These are phyloP conservation scores for Salminus brasiliensis DNA, from an alignment of 2,113 vertebrate genomes.

Conservation along the genomic window DNA sequence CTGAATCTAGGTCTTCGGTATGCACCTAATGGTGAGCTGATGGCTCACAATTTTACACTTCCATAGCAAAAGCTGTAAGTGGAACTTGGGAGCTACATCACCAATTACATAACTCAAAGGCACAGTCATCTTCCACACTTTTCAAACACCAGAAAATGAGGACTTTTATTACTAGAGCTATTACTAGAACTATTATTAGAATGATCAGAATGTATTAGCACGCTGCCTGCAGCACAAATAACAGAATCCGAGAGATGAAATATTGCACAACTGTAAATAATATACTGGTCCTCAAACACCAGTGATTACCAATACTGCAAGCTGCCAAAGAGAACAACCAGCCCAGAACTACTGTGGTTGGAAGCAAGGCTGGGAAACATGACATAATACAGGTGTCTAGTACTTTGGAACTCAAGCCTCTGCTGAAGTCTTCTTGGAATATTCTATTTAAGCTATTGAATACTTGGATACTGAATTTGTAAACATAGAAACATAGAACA, in stretches of 20 bases:
- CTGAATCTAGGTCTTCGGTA: too few species aligned
- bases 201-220: conserved; percentile 28
- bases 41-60: too few species aligned
- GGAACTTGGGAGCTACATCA: neutral
- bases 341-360: neutral
- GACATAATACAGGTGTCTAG: too few species aligned
- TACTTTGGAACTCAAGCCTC: too few species aligned
- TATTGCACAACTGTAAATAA: conserved; percentile 55
- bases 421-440: too few species aligned
- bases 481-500: too few species aligned
- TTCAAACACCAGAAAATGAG: too few species aligned
- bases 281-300: conserved; percentile 26
- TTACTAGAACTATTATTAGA: conserved; percentile 37
- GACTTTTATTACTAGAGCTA: too few species aligned
- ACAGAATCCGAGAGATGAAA: conserved; percentile 50
- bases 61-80: too few species aligned
- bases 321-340: neutral
- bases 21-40: too few species aligned
- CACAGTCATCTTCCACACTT: conserved; percentile 10
- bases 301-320: neutral
- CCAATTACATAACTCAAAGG: conserved; percentile 22
- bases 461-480: too few species aligned
- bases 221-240: conserved; percentile 26
- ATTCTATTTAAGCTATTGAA: too few species aligned
- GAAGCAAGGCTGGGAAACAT: neutral